A percentile compares a stretch with the other conserved stretches of the same genome.
These are phyloP conservation scores for Sardina pilchardus DNA, from an alignment of 2,113 vertebrate species.

Conservation along the genomic window DNA sequence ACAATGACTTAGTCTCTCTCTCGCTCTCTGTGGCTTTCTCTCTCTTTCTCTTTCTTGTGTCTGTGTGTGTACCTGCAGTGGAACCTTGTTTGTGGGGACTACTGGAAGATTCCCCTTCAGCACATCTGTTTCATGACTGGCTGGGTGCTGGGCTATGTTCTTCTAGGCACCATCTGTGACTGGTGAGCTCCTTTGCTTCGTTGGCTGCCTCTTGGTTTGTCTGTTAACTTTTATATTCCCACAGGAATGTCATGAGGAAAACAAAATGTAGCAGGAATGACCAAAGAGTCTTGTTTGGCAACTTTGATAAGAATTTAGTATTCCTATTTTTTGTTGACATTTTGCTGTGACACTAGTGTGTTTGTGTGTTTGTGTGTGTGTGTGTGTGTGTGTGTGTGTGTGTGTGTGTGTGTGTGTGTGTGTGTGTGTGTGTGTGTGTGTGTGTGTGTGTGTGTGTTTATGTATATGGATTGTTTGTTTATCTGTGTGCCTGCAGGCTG, in stretches of 20 bases:
- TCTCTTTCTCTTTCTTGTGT: not conserved
- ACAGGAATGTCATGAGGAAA: not conserved
- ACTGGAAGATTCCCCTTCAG: constrained; percentile 85
- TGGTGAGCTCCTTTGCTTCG: constrained; percentile 63
- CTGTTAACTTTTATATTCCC: not conserved
- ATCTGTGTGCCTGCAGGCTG: constrained; percentile 64
- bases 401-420: not conserved
- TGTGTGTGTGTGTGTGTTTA: not conserved
- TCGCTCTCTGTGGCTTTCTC: too few species aligned
- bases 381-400: not conserved
- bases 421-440: not conserved
- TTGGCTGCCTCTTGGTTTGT: not conserved
- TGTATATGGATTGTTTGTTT: not conserved
- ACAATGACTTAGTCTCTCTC: too few species aligned
- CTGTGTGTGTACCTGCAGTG: constrained; percentile 60
- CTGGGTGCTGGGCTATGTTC: constrained; percentile 79
- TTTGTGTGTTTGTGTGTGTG: not conserved
- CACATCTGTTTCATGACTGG: constrained; percentile 81
- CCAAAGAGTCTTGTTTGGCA: not conserved
- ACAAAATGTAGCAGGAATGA: not conserved
- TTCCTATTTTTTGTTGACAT: not conserved
- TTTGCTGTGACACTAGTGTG: not conserved
- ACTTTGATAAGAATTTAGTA: not conserved
- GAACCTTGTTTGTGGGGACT: constrained; percentile 78
- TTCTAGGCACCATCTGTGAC: constrained; percentile 80